Percentiles rank a stretch among this genome's conserved stretches.
phyloP scores from a whole-genome alignment of 2,797 vertebrate genomes.

The Muscicapa comitata region DNA sequence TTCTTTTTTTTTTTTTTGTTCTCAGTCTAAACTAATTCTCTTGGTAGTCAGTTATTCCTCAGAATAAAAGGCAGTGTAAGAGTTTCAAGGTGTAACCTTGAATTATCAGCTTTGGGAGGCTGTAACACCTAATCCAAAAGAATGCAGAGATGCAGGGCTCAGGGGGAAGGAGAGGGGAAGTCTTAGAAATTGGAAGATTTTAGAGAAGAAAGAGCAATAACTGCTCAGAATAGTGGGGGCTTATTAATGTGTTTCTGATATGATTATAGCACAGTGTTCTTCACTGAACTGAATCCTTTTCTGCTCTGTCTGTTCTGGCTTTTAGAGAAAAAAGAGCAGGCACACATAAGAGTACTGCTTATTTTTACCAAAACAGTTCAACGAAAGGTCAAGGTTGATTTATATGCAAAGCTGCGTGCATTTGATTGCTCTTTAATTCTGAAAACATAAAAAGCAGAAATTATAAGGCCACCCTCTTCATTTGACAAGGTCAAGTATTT shows the following conservation, averaged over 20 bases:
- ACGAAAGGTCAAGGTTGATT: slow-evolving; percentile 55
- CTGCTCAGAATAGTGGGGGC: background rate
- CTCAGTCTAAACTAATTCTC: slow-evolving; percentile 32
- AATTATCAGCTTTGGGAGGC: slow-evolving; percentile 41
- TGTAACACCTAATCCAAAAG: slow-evolving; percentile 22
- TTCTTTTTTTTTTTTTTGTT: background rate
- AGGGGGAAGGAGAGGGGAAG: background rate
- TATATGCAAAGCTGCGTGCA: slow-evolving; percentile 47
- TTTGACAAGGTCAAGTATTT: slow-evolving; percentile 64
- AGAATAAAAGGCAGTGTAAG: slow-evolving; percentile 8
- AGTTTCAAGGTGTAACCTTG: slow-evolving; percentile 52
- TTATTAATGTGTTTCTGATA: slow-evolving; percentile 41
- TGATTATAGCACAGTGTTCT: slow-evolving; percentile 13
- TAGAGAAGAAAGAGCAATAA: slow-evolving; percentile 34
- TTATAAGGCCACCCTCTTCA: slow-evolving; percentile 50
- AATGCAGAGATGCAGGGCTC: slow-evolving; percentile 2
- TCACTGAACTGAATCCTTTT: slow-evolving; percentile 30
- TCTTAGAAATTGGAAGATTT: slow-evolving; percentile 12
- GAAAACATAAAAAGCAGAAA: slow-evolving; percentile 59
- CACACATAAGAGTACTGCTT: slow-evolving; percentile 12
- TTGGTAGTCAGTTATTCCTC: slow-evolving; percentile 28
- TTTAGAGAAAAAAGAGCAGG: slow-evolving; percentile 47
- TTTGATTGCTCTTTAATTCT: slow-evolving; percentile 65
- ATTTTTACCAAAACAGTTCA: slow-evolving; percentile 65
- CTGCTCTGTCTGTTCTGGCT: slow-evolving; percentile 37